phyloP scores from a whole-genome alignment of 2,113 vertebrate genomes.

The Delphinus delphis region DNA sequence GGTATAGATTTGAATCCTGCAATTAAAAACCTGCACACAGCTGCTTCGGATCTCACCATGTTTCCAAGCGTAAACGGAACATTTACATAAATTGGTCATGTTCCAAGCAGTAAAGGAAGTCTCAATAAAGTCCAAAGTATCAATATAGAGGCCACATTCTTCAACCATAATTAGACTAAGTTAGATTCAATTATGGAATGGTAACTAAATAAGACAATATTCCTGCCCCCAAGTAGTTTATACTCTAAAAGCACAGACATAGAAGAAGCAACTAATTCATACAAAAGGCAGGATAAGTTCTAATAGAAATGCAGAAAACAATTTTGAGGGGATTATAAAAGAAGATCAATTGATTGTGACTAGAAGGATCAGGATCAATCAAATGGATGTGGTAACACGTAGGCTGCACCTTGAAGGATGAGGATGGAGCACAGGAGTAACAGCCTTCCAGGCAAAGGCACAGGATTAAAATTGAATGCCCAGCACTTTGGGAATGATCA shows the following conservation, averaged over 20 bases:
- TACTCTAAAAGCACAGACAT: background rate
- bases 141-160: background rate
- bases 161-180: background rate
- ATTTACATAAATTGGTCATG: background rate
- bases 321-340: background rate
- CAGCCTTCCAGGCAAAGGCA: background rate
- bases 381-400: background rate
- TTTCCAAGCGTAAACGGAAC: background rate
- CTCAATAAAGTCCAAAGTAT: background rate
- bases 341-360: background rate
- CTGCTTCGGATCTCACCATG: background rate
- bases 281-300: background rate
- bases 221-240: background rate
- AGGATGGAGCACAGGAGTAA: background rate
- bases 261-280: background rate
- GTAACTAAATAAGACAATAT: background rate
- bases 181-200: background rate
- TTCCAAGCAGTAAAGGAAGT: background rate
- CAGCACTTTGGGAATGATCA: background rate
- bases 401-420: background rate
- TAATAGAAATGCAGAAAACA: background rate
- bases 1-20: background rate
- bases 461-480: background rate
- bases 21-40: background rate
- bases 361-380: background rate